Base-by-base conservation (phyloP, 2,888 invertebrate genomes). In the Macropis europaea region DNA sequence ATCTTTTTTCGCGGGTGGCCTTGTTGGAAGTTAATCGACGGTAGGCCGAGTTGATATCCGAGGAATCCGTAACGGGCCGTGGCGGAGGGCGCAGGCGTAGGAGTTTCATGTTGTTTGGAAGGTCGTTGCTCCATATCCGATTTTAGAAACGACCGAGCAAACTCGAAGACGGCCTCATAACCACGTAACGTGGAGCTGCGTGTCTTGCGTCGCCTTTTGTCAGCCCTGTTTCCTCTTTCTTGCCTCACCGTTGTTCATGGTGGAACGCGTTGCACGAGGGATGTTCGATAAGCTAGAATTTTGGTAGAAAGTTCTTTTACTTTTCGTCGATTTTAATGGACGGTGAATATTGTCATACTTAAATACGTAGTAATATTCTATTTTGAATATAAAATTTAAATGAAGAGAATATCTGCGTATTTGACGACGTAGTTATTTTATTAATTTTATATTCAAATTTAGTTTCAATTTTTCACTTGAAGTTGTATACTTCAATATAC, bases 61-160 rank as follows among this genome's bases (percentile, higher is more conserved):
- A 36, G 72, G 61, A 72, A 72, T 73, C 19, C 52, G 54, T 26
- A 11, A 17, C 26, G 19, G 50, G 22, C 22, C 24, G 11, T n/a
- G n/a, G n/a, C 7, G 57, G 64, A 60, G 48, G 57, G 72, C 64
- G 72, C 72, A 69, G 47, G 69, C 60, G 66, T 68, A 73, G 66
- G 60, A 80, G 80, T 75, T 83, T 84, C 79, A 81, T 87, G 89
- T 88, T 88, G 87, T 87, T 84, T 76, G 85, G 88, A 87, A 89
- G 89, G 89, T 89, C 89, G 87, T 89, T 89, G 89, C 89, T 88
- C 89, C 83, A 89, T 79, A 89, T 89, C 89, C 87, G 88, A 87
- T 88, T 89, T 89, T 89, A 89, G 89, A 89, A 83, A 81, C 84
- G 82, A 79, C 76, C 79, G 78, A 72, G 70, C 78, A 82, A 77